Evolutionary conservation across 1,140 invertebrate genomes (phyloP).

Genomic region (Lepidurus couesii): DNA sequence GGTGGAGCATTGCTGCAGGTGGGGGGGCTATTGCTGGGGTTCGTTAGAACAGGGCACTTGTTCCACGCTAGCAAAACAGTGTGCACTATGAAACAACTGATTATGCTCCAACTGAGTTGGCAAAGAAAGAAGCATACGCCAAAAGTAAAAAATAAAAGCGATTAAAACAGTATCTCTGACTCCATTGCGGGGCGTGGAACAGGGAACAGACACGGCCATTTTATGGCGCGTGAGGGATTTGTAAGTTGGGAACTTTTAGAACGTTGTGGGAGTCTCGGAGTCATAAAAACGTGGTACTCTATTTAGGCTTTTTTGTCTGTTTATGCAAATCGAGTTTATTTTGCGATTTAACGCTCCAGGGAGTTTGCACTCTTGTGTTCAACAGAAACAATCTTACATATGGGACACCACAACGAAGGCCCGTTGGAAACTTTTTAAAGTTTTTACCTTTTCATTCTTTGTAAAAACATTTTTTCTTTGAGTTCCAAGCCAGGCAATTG

Average conservation of each 20-base stretch:
- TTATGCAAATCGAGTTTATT: not conserved
- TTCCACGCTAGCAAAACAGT: not conserved
- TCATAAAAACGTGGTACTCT: conserved; percentile 2
- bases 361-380: not conserved
- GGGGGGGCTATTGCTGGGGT: not conserved
- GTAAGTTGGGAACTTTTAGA: not conserved
- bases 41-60: not conserved
- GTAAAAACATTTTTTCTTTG: too few relatives aligned
- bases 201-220: not conserved
- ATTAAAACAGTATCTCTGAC: not conserved
- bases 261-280: not conserved
- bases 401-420: too few relatives aligned
- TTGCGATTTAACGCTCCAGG: not conserved
- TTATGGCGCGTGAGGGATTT: not conserved
- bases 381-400: not conserved
- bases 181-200: not conserved
- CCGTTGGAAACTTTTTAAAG: too few relatives aligned
- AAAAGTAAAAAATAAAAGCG: not conserved
- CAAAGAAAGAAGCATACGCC: too few relatives aligned
- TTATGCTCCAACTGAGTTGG: not conserved
- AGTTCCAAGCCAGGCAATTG: too few relatives aligned
- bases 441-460: too few relatives aligned
- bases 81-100: not conserved
- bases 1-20: not conserved
- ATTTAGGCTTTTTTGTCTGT: not conserved